These are phyloP conservation scores for Uloborus diversus DNA, from an alignment of 1,140 invertebrate genomes.

Conservation along the genomic window DNA sequence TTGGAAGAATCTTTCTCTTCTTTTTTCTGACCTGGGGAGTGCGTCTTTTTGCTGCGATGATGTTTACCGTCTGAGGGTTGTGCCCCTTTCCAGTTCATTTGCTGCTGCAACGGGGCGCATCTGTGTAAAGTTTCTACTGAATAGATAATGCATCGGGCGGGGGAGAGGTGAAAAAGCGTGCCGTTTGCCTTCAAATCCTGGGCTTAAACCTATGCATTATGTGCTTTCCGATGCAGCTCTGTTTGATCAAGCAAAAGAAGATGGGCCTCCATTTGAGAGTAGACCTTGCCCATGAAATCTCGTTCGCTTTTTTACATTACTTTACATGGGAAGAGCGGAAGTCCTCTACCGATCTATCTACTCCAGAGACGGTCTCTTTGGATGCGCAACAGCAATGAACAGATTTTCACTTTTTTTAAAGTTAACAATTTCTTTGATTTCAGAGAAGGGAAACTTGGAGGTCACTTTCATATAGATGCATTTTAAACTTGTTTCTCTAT, in stretches of 20 bases:
- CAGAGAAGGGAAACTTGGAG: too few species aligned
- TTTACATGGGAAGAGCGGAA: too few species aligned
- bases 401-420: too few species aligned
- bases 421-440: too few species aligned
- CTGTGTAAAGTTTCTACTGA: conserved; percentile 48
- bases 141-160: conserved; percentile 42
- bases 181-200: conserved; percentile 14
- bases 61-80: conserved; percentile 42
- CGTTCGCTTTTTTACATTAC: too few species aligned
- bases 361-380: too few species aligned
- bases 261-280: too few species aligned
- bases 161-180: conserved; percentile 10
- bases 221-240: conserved; percentile 15
- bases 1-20: conserved; percentile 23
- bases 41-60: conserved; percentile 23
- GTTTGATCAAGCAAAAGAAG: conserved; percentile 33
- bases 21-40: conserved; percentile 14
- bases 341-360: too few species aligned
- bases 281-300: too few species aligned
- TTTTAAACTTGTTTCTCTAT: too few species aligned
- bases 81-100: conserved; percentile 37
- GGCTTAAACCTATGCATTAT: conserved; percentile 36
- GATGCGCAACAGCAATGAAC: too few species aligned
- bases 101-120: not conserved
- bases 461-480: too few species aligned